Evolutionary conservation across 1,140 invertebrate genomes (phyloP).

Genomic region (Drosophila oshimai): DNA sequence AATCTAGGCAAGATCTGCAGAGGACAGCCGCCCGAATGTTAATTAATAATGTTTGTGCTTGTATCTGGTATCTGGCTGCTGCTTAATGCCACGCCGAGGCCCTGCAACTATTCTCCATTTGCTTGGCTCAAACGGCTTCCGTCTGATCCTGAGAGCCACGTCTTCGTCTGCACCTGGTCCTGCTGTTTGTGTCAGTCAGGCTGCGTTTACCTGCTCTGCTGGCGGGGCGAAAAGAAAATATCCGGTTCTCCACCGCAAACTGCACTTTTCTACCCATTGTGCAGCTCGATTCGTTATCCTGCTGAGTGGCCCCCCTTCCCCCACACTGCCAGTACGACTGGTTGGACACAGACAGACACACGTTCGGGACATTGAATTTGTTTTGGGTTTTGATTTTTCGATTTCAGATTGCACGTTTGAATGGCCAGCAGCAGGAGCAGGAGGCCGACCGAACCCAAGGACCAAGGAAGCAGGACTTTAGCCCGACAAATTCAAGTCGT

Average conservation of each 20-base stretch:
- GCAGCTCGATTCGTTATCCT: constrained; percentile 34
- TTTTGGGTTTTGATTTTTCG: constrained; percentile 80
- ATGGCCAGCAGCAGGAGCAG: constrained; percentile 34
- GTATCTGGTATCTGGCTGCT: neutral
- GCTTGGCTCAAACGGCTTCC: constrained; percentile 58
- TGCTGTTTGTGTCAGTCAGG: constrained; percentile 41
- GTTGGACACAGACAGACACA: constrained; percentile 46
- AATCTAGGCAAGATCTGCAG: neutral
- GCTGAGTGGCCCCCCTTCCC: constrained; percentile 49
- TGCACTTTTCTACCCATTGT: constrained; percentile 69
- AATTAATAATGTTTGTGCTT: constrained; percentile 40
- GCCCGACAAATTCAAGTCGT: constrained; percentile 14
- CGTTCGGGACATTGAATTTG: constrained; percentile 77
- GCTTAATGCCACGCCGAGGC: neutral
- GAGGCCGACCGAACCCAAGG: neutral
- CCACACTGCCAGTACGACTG: constrained; percentile 5
- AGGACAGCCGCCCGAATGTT: constrained; percentile 28
- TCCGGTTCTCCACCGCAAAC: constrained; percentile 69
- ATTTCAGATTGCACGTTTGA: constrained; percentile 77
- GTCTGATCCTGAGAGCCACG: constrained; percentile 29
- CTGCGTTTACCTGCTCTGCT: constrained; percentile 18
- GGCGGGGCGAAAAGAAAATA: constrained; percentile 49
- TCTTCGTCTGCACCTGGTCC: neutral
- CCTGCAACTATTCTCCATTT: constrained; percentile 44
- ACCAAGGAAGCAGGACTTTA: constrained; percentile 2